Base-by-base conservation (phyloP, 2,888 invertebrate species). In the Thymelicus sylvestris region DNA sequence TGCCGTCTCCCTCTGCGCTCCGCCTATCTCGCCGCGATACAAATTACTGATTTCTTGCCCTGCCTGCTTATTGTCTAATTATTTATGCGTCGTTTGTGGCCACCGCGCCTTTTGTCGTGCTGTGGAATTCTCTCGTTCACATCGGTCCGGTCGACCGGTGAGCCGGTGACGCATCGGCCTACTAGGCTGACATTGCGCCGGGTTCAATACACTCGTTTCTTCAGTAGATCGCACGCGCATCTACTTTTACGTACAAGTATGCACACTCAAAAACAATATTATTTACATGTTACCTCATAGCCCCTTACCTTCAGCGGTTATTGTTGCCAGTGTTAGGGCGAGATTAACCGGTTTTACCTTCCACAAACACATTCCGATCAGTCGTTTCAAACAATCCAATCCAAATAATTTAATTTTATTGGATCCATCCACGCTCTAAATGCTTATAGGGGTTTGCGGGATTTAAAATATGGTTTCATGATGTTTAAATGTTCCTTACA, bases 41-140 rank as follows among this genome's bases (percentile, higher is more conserved):
- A 91, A 90, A 90, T 93, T 91, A 90, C 91, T 87, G 91, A 92
- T 92, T 91, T 91, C 92, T 92, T 90, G 90, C 87, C 89, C 86
- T 89, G 90, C 88, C 87, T 89, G 90, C 88, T 91, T 93, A 90
- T 91, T 92, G 92, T 91, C 91, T 93, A 92, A 93, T 93, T 92
- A 91, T 93, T 91, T 91, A 91, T 90, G 90, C 89, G 86, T 87
- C 86, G 89, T 88, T 88, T 87, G 88, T 86, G 88, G 87, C 86
- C 87, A 86, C 84, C 80, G 83, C 83, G 83, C 80, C 84, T 85
- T 85, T 87, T 86, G 89, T 89, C 86, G 85, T 83, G 81, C 85
- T 83, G 81, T 87, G 88, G 89, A 90, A 88, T 87, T 88, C 88
- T 90, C 86, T 86, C 82, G 82, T 83, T 83, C 81, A 81, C 82